A percentile compares a stretch with the other conserved stretches of the same genome.
phyloP scores from a whole-genome alignment of 2,797 vertebrate species.

The Philypnodon macrostomus region DNA sequence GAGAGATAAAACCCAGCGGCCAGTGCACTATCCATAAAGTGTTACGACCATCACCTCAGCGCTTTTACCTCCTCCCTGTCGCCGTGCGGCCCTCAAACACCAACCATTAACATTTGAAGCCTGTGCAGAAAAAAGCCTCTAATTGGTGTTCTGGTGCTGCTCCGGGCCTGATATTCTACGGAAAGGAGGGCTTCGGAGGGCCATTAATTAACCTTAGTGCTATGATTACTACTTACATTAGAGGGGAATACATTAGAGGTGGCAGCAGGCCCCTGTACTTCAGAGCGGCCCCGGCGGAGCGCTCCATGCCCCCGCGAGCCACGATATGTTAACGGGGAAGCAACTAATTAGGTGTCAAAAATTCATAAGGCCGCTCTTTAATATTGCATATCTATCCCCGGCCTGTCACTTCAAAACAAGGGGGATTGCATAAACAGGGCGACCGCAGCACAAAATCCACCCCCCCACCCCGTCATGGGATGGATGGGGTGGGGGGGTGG shows the following conservation, averaged over 20 bases:
- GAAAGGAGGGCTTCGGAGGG: constrained; percentile 58
- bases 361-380: constrained; percentile 99
- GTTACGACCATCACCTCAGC: constrained; percentile 51
- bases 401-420: constrained; percentile 98
- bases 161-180: constrained; percentile 51
- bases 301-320: constrained; percentile 83
- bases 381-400: constrained; percentile 98
- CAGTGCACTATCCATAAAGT: constrained; percentile 51
- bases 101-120: constrained; percentile 73
- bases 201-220: constrained; percentile 97
- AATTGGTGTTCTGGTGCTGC: constrained; percentile 66
- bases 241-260: constrained; percentile 91
- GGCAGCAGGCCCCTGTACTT: constrained; percentile 86
- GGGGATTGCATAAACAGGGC: constrained; percentile 92
- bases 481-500: constrained; percentile 30
- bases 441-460: constrained; percentile 69
- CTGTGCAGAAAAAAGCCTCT: constrained; percentile 48
- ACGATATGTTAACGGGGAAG: constrained; percentile 95
- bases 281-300: constrained; percentile 89
- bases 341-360: constrained; percentile 99
- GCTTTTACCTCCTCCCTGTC: constrained; percentile 39
- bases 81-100: constrained; percentile 50
- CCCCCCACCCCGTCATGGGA: constrained; percentile 73
- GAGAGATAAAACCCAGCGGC: constrained; percentile 13
- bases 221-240: constrained; percentile 96